Conservation (phyloP, 2,888 invertebrate species). For the Hyppa rectilinea region DNA sequence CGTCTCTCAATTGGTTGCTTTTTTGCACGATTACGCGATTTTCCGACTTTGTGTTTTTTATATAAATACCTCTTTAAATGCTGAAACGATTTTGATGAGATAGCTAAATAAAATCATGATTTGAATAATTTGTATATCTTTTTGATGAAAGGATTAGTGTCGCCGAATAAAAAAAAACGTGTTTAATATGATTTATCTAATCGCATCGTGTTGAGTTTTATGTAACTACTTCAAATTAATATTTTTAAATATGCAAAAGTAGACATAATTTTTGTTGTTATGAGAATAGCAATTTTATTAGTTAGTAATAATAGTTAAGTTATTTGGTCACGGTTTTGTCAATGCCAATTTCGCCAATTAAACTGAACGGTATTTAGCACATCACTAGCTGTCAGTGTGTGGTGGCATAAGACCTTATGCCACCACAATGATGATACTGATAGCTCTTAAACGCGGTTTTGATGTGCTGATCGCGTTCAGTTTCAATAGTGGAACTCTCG, state of each 20-base stretch:
- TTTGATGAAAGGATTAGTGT: slow-evolving; percentile 30
- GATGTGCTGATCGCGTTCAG: too few species aligned
- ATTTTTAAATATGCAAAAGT: slow-evolving; percentile 4
- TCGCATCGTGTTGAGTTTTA: slow-evolving; percentile 9
- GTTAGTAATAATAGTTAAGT: neutral
- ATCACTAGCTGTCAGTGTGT: neutral
- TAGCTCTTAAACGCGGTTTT: too few species aligned
- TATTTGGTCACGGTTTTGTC: neutral
- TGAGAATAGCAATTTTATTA: neutral
- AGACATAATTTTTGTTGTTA: neutral
- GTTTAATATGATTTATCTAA: slow-evolving; percentile 21
- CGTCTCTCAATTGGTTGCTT: neutral
- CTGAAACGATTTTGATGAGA: slow-evolving; percentile 21
- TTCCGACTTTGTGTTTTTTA: neutral
- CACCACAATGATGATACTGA: too few species aligned
- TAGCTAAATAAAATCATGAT: neutral
- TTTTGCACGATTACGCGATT: slow-evolving; percentile 3
- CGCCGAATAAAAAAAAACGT: neutral
- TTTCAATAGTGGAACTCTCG: too few species aligned
- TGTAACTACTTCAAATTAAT: slow-evolving; percentile 5
- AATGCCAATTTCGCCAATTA: neutral
- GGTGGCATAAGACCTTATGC: too few species aligned
- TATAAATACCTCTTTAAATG: slow-evolving; percentile 13
- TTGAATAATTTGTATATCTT: slow-evolving; percentile 15
- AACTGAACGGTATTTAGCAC: neutral